A percentile compares a stretch with the other conserved stretches of the same genome.
Conservation (phyloP, 2,113 vertebrate genomes). For the Mus musculus region GRCm39 chr1:161833001-161833500, state of each 20-base stretch:
- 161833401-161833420: constrained; percentile 53
- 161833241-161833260: constrained; percentile 48
- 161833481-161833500: constrained; percentile 55
- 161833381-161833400: constrained; percentile 3
- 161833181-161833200: not conserved
- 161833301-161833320: not conserved
- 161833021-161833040: not conserved
- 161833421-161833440: constrained; percentile 39
- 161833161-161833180: constrained; percentile 32
- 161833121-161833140: not conserved
- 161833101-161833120: not conserved
- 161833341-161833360: not conserved
- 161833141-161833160: not conserved
- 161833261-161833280: constrained; percentile 42
- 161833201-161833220: constrained; percentile 69
- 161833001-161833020: not conserved
- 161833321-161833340: not conserved
- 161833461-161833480: constrained; percentile 52
- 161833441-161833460: constrained; percentile 57
- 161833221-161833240: constrained; percentile 54
- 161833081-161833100: not conserved
- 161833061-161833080: not conserved
- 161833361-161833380: not conserved
- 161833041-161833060: not conserved
- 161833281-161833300: not conserved